Evolutionary conservation across 2,888 invertebrate species (phyloP), one percentile per base, ranked within the genome.

Genomic region (Lasioglossum zephyrum): DNA sequence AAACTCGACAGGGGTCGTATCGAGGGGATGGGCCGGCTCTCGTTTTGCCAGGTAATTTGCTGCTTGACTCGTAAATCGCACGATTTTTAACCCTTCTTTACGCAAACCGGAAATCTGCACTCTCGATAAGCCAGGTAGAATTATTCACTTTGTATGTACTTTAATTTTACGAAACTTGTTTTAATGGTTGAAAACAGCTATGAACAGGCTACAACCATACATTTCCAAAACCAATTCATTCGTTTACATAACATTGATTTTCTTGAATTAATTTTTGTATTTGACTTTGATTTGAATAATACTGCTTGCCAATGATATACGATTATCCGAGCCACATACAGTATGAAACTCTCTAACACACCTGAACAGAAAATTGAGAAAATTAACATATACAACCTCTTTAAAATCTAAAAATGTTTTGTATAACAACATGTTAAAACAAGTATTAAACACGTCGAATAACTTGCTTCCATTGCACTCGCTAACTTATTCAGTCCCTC

Each of bases 1-100:
- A 78, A 81, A 75, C 57, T 57, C 44, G 72, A 36, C 18, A 73
- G 72, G 49, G 69, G 31, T 39, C 53, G 44, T 8, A 26, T 5
- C 18, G 36, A 53, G 53, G 44, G 44, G 8, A 44, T 53, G 75
- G n/a, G 26, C 73, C 66, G 66, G 47, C 70, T 36, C 49, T 49
- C 49, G 74, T 74, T 57, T 18, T 41, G 26, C 18, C 41, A 11
- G 13, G 39, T 72, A 53, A 44, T 53, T 79, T 26, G 44, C 26
- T 57, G 36, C 22, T 31, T 31, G 9, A 60, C 39, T 22, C n/a
- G 16, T 41, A 26, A 80, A 80, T 31, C 66, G 36, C 31, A 16
- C 63, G 31, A 63, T 63, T 16, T 8, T 22, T 41, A 22, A n/a
- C 9, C 53, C 22, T 53, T 22, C 53, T n/a, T 53, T 53, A 53